Base-by-base conservation (phyloP, 2,888 invertebrate genomes). In the Erannis defoliaria region DNA sequence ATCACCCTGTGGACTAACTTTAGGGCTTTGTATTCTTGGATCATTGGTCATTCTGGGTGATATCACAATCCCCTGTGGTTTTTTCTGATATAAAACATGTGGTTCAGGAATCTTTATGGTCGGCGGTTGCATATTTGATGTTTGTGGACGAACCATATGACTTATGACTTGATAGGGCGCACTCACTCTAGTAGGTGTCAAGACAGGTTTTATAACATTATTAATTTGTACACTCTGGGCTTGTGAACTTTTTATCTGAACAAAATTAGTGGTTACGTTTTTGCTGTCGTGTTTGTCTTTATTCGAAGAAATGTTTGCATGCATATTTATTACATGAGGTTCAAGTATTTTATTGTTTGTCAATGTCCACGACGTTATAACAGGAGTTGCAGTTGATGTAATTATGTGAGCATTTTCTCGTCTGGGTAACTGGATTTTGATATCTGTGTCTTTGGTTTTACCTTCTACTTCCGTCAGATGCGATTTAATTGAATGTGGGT, bases 21-120 rank as follows among this genome's bases (percentile, higher is more conserved):
- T 93, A 19, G 93, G 93, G 69, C 90, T 93, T 55, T 86, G 86
- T 67, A 92, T 67, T 74, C 89, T 81, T 46, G 87, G 76, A 64
- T 93, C 93, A 62, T 74, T 86, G 5, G 85, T 68, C 71, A 89
- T 80, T 73, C 90, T 81, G 8, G 93, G 93, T 33, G 93, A 92
- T 74, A 85, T 90, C 14, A 86, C 90, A 55, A 89, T 93, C 19
- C 82, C 93, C 77, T 76, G 93, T 72, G 84, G 81, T 76, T 93
- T 93, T 76, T 93, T 93, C 72, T 90, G 93, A 72, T 93, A 93
- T 31, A 92, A 70, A 60, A 93, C 82, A 70, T 93, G 93, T 51
- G 89, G 86, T 40, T 94, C 94, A 3, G 96, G 95, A 72, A 95
- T 94, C 72, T 95, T 95, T 14, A 95, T 95, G 0, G 95, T 95